Percentiles rank a stretch among this genome's conserved stretches.
These are phyloP conservation scores for Clupea harengus DNA, from an alignment of 2,113 vertebrate species.

Conservation along the genomic window DNA sequence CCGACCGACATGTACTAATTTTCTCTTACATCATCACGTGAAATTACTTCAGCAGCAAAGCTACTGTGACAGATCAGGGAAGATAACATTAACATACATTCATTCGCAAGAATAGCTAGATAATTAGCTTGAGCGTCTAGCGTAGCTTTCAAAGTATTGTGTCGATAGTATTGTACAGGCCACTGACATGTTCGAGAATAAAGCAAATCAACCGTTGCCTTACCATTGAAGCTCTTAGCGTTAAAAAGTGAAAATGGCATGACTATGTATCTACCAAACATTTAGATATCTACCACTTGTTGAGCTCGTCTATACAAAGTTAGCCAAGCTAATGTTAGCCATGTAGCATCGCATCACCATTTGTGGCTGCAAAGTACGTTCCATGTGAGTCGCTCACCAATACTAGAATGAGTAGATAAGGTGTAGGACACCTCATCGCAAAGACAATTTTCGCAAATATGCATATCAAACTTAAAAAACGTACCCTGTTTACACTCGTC, in stretches of 20 bases:
- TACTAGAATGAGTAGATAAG: neutral
- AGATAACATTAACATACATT: too few relatives aligned
- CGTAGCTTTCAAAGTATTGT: too few relatives aligned
- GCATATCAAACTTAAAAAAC: neutral
- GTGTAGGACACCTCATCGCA: neutral
- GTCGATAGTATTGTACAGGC: too few relatives aligned
- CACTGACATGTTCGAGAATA: too few relatives aligned
- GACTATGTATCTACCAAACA: neutral
- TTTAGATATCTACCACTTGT: constrained; percentile 22
- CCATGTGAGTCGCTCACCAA: neutral
- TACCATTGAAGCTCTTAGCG: neutral
- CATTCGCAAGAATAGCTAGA: too few relatives aligned
- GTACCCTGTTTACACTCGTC: constrained; percentile 29
- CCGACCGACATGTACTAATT: too few relatives aligned
- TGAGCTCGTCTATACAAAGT: constrained; percentile 20
- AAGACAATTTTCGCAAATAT: neutral
- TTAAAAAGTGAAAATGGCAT: neutral
- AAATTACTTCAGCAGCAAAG: too few relatives aligned
- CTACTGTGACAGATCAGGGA: too few relatives aligned
- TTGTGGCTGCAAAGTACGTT: neutral
- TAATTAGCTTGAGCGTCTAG: too few relatives aligned
- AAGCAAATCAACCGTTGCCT: too few relatives aligned
- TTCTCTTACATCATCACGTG: too few relatives aligned
- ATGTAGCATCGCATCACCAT: neutral
- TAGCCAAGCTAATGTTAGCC: constrained; percentile 11